These are phyloP conservation scores for Galaxias olidus DNA, from an alignment of 2,797 vertebrate species.

Conservation along the genomic window DNA sequence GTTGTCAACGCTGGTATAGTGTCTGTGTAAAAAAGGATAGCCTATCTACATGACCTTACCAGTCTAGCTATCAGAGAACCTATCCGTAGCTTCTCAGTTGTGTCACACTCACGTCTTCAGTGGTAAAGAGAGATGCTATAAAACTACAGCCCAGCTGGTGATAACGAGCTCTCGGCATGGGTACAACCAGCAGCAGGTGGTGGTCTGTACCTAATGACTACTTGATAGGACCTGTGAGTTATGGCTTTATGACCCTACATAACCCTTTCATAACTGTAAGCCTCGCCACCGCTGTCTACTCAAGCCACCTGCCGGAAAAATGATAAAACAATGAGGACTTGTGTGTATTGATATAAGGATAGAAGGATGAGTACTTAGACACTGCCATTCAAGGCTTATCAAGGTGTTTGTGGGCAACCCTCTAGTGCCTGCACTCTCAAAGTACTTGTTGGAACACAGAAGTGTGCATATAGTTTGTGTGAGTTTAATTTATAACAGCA, in stretches of 20 bases:
- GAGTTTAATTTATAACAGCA: too few species aligned
- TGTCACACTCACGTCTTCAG: too few species aligned
- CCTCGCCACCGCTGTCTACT: slow-evolving; percentile 61
- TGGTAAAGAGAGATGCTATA: slow-evolving; percentile 70
- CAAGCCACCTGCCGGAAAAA: slow-evolving; percentile 75
- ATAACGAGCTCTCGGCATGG: slow-evolving; percentile 68
- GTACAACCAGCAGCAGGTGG: slow-evolving; percentile 69
- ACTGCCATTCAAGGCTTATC: too few species aligned
- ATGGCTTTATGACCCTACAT: slow-evolving; percentile 78
- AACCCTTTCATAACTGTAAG: slow-evolving; percentile 66
- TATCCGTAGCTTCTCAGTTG: too few species aligned
- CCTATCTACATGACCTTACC: too few species aligned
- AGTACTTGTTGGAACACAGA: too few species aligned
- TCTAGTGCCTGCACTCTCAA: too few species aligned
- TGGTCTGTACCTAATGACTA: slow-evolving; percentile 65
- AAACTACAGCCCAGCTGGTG: slow-evolving; percentile 71
- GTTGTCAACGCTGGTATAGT: too few species aligned
- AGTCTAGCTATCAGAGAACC: too few species aligned
- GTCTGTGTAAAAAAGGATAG: too few species aligned
- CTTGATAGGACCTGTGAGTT: slow-evolving; percentile 68
- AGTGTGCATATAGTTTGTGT: too few species aligned
- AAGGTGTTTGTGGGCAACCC: too few species aligned
- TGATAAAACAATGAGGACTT: slow-evolving; percentile 64
- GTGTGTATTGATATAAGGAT: slow-evolving; percentile 46
- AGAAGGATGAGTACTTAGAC: slow-evolving; percentile 44